Conservation (phyloP, 2,113 vertebrate genomes). For the Saiga tatarica region DNA sequence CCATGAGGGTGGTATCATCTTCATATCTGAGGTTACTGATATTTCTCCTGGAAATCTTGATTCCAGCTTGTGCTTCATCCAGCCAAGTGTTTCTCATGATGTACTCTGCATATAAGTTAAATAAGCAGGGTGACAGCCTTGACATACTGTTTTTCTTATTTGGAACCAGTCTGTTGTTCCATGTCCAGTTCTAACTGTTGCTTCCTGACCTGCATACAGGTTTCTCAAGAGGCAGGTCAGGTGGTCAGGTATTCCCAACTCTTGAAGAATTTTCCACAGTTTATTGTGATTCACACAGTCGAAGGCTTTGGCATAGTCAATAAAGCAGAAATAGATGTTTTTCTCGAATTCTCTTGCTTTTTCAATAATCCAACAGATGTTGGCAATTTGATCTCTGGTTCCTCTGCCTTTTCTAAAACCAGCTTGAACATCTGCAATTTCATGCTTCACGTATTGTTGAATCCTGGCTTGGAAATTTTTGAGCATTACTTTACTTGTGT, state of each 20-base stretch:
- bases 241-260: background rate
- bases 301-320: background rate
- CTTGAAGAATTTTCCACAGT: background rate
- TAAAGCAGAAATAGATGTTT: background rate
- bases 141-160: rapidly evolving
- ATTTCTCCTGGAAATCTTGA: background rate
- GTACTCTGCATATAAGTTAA: background rate
- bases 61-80: background rate
- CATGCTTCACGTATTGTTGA: rapidly evolving
- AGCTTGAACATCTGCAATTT: background rate
- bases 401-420: background rate
- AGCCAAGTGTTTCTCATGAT: background rate
- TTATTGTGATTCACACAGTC: background rate
- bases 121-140: background rate
- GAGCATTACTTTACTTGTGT: background rate
- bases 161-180: background rate
- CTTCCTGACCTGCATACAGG: background rate
- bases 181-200: background rate
- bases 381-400: background rate
- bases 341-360: background rate
- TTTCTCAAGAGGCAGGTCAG: background rate
- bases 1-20: background rate
- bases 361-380: rapidly evolving
- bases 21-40: background rate
- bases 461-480: background rate